Conservation (phyloP, 2,113 vertebrate species). For the Phrynosoma blainvillii region DNA sequence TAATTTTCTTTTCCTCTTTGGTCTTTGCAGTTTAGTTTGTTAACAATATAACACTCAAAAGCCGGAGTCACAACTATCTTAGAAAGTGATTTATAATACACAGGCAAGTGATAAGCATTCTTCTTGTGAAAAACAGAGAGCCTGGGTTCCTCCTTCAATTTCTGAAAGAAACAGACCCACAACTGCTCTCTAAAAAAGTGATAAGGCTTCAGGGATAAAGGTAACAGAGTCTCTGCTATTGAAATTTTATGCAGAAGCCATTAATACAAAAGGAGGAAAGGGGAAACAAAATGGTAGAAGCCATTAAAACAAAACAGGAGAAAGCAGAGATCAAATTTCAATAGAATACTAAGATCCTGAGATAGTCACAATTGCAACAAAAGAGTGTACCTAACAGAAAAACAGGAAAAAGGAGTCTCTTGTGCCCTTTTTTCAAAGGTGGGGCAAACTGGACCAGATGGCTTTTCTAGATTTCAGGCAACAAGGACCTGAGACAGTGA, state of each 20-base stretch:
- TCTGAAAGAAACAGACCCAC: constrained; percentile 14
- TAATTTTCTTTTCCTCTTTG: constrained; percentile 71
- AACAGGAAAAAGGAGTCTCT: background rate
- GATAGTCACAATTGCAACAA: background rate
- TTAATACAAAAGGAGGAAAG: background rate
- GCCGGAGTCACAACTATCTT: constrained; percentile 68
- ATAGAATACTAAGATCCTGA: background rate
- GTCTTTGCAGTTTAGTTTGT: constrained; percentile 66
- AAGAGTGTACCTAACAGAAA: background rate
- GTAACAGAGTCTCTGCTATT: background rate
- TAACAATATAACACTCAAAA: constrained; percentile 73
- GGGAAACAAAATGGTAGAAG: background rate
- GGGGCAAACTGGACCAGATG: too few species aligned
- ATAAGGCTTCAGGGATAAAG: background rate
- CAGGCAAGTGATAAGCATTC: constrained; percentile 69
- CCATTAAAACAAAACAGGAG: background rate
- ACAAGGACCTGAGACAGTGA: too few species aligned
- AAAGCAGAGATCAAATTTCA: background rate
- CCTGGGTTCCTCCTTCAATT: background rate
- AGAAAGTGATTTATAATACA: constrained; percentile 76
- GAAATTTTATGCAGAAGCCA: background rate
- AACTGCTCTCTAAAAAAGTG: constrained; percentile 17
- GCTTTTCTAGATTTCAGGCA: too few species aligned
- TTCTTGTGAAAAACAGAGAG: constrained; percentile 58
- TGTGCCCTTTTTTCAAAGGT: too few species aligned